phyloP scores from a whole-genome alignment of 2,888 invertebrate genomes.

The Pseudolycoriella hygida region DNA sequence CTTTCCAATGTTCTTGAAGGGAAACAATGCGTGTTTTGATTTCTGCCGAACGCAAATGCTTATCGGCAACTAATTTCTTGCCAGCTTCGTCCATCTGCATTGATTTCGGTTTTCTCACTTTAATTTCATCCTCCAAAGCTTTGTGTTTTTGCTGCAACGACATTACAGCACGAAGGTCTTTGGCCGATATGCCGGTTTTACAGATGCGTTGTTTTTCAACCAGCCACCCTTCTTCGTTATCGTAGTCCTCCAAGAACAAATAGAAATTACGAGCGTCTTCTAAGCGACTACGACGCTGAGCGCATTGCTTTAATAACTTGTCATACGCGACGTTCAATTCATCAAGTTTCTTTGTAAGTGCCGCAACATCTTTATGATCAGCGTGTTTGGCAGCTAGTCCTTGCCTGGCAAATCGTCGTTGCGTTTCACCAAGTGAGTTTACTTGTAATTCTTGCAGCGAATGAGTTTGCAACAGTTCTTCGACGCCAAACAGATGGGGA shows the following conservation, averaged over 20 bases:
- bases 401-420: conserved; percentile 56
- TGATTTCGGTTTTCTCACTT: conserved; percentile 44
- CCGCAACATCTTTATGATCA: conserved; percentile 36
- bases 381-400: conserved; percentile 38
- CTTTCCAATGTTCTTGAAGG: conserved; percentile 71
- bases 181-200: conserved; percentile 81
- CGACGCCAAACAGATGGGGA: conserved; percentile 84
- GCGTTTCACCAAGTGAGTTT: conserved; percentile 71
- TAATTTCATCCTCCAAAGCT: conserved; percentile 74
- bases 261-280: conserved; percentile 88
- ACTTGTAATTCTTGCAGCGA: conserved; percentile 83
- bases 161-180: conserved; percentile 78
- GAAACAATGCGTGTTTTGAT: conserved; percentile 65
- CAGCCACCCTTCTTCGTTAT: conserved; percentile 95
- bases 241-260: conserved; percentile 91
- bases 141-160: conserved; percentile 88
- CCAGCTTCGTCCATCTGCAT: conserved; percentile 55
- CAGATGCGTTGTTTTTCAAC: conserved; percentile 88
- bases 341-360: conserved; percentile 50
- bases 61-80: conserved; percentile 49
- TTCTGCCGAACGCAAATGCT: conserved; percentile 66
- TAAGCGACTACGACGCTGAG: conserved; percentile 58
- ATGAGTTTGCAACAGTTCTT: conserved; percentile 87
- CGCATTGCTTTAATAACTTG: conserved; percentile 21
- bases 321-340: conserved; percentile 31